Percentiles rank a stretch among this genome's conserved stretches.
Conservation (phyloP, 2,797 vertebrate genomes). For the Sorex maritimensis region DNA sequence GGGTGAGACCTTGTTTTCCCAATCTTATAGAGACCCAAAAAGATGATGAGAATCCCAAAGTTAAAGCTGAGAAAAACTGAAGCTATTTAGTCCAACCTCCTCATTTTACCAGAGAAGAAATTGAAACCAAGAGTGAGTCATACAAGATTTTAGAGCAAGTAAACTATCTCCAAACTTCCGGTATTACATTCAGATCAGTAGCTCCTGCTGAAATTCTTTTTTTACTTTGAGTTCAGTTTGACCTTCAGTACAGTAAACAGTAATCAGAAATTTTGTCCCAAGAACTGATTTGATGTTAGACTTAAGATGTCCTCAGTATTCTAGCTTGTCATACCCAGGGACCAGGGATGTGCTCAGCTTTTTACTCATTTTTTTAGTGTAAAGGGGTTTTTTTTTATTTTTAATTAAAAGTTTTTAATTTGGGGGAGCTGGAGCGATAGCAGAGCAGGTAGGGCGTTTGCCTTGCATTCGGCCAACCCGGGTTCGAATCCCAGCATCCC, state of each 20-base stretch:
- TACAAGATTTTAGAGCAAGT: not conserved
- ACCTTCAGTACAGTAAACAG: slow-evolving; percentile 25
- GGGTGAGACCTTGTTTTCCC: not conserved
- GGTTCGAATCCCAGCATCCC: too few relatives aligned
- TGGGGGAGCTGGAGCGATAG: too few relatives aligned
- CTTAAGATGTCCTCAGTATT: not conserved
- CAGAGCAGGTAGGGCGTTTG: too few relatives aligned
- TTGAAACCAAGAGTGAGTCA: slow-evolving; percentile 40
- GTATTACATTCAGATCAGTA: not conserved
- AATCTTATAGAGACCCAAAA: slow-evolving; percentile 20
- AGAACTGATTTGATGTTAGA: slow-evolving; percentile 8
- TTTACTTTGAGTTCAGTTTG: slow-evolving; percentile 34
- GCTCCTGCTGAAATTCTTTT: slow-evolving; percentile 41
- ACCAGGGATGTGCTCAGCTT: too few relatives aligned
- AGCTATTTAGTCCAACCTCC: slow-evolving; percentile 3
- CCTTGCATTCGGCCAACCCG: too few relatives aligned
- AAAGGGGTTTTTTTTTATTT: too few relatives aligned
- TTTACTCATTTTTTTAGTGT: too few relatives aligned
- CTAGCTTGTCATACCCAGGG: not conserved
- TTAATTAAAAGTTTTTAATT: too few relatives aligned
- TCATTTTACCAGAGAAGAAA: slow-evolving; percentile 55
- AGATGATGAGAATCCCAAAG: slow-evolving; percentile 52
- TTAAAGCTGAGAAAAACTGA: slow-evolving; percentile 32
- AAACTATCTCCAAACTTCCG: slow-evolving; percentile 2
- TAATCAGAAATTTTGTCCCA: not conserved